phyloP scores from a whole-genome alignment of 2,888 invertebrate species.

The Acrobasis consociella region DNA sequence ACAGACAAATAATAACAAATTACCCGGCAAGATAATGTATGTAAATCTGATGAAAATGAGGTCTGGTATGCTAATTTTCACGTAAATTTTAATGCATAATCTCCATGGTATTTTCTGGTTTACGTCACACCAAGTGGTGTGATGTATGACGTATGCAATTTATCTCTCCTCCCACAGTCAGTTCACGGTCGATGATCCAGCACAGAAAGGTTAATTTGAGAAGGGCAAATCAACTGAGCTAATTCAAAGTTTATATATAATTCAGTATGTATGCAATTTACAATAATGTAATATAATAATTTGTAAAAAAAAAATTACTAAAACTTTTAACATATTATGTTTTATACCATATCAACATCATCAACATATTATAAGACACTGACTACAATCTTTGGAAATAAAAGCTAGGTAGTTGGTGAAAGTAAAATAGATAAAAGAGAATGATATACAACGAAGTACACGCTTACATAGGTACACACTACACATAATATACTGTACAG shows the following conservation, averaged over 20 bases:
- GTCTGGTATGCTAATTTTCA: not conserved
- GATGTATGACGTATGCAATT: constrained; percentile 30
- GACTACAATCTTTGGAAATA: not conserved
- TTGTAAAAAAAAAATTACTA: no score
- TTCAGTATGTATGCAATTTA: not conserved
- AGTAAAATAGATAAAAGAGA: constrained; percentile 16
- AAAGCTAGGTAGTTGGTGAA: constrained; percentile 30
- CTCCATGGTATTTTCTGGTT: constrained; percentile 12
- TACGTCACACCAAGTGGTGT: constrained; percentile 34
- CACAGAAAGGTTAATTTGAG: not conserved
- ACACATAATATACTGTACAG: not conserved
- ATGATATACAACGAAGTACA: constrained; percentile 17
- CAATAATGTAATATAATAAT: no score
- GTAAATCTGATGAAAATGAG: constrained; percentile 1
- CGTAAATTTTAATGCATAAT: constrained; percentile 4
- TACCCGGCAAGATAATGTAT: not conserved
- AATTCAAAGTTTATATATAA: not conserved
- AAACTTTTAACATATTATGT: no score
- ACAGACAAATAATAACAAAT: not conserved
- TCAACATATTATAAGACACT: not conserved
- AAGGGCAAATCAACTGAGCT: not conserved
- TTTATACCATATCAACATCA: no score
- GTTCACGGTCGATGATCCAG: constrained; percentile 41
- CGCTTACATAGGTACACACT: not conserved
- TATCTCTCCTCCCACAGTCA: constrained; percentile 36